These are phyloP conservation scores for Lonchura striata DNA, from an alignment of 2,113 vertebrate species.

Conservation along the genomic window DNA sequence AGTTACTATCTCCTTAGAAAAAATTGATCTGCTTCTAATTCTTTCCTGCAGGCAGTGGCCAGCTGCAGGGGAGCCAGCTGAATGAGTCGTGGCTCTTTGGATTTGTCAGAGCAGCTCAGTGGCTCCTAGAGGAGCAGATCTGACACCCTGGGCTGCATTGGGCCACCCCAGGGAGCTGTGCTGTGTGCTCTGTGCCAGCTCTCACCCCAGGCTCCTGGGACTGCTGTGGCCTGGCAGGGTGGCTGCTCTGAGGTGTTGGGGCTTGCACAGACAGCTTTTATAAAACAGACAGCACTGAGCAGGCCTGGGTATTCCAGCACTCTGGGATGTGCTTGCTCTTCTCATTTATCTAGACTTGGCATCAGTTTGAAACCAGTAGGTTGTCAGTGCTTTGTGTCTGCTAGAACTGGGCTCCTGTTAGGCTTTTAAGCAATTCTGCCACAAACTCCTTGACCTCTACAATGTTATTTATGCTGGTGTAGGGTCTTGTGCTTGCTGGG, in stretches of 20 bases:
- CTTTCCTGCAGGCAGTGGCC: not conserved
- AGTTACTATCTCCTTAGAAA: not conserved
- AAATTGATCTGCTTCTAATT: not conserved
- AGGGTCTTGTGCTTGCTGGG: not conserved
- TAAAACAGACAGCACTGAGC: not conserved
- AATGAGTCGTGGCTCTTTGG: not conserved
- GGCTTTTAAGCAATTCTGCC: not conserved
- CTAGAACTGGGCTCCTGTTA: not conserved
- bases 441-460: not conserved
- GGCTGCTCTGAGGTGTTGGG: not conserved
- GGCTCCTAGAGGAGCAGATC: not conserved
- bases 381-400: not conserved
- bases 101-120: accelerated
- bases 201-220: not conserved
- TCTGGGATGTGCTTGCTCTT: not conserved
- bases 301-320: accelerated
- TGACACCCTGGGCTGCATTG: not conserved
- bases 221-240: not conserved
- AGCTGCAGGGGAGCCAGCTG: not conserved
- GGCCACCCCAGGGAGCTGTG: not conserved
- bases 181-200: not conserved
- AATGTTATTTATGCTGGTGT: not conserved
- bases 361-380: not conserved
- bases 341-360: accelerated
- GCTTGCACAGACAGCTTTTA: not conserved